A percentile compares a stretch with the other conserved stretches of the same genome.
These are phyloP conservation scores for Callipepla californica DNA, from an alignment of 2,113 vertebrate genomes.

Conservation along the genomic window DNA sequence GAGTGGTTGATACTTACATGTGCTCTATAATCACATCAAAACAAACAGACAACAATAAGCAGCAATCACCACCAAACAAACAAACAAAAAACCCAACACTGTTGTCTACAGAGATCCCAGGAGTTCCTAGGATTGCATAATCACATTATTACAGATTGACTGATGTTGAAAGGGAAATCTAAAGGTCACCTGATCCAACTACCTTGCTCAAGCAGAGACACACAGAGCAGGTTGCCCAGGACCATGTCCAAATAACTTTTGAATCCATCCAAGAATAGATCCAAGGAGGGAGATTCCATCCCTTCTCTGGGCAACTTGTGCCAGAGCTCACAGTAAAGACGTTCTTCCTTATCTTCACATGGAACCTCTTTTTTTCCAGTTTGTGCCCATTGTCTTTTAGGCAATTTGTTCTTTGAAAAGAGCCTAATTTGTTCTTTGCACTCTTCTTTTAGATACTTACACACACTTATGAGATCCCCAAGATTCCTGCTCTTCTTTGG, in stretches of 20 bases:
- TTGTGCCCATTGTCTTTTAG: not conserved
- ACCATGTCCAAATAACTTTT: not conserved
- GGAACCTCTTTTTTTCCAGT: not conserved
- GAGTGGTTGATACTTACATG: not conserved
- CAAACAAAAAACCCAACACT: not conserved
- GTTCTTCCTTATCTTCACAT: not conserved
- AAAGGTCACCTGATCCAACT: not conserved
- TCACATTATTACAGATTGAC: not conserved
- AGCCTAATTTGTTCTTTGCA: no score
- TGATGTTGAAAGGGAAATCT: not conserved
- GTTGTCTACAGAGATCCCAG: not conserved
- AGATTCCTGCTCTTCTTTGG: no score
- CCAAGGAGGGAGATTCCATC: not conserved
- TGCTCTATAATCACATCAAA: not conserved
- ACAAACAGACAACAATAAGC: not conserved
- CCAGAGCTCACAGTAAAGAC: not conserved
- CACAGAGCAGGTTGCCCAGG: not conserved
- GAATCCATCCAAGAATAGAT: not conserved
- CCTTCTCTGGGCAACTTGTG: not conserved
- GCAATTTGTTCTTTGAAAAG: no score
- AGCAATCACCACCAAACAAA: not conserved
- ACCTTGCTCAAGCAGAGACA: not conserved
- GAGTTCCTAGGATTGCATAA: not conserved
- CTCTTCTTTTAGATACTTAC: no score
- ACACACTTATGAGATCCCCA: no score